Base-by-base conservation (phyloP, 2,797 vertebrate species). In the Tauraco hartlaubi region DNA sequence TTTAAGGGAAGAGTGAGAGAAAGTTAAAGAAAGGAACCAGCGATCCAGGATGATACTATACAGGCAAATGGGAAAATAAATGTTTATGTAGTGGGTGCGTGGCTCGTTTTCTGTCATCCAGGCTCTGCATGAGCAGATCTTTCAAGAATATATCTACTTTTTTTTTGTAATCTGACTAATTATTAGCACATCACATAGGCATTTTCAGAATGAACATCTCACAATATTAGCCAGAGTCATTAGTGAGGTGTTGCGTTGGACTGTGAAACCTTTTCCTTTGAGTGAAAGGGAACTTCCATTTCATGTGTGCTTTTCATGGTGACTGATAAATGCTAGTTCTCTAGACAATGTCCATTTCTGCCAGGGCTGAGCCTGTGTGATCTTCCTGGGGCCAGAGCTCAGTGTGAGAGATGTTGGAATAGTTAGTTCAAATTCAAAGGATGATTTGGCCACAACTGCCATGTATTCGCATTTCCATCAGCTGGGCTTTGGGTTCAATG, bases 391-490 rank as follows among this genome's bases (percentile, higher is more conserved):
- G 37, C 19, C 22, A 55, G 41, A 66, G 37, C 21, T 83, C 37
- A 28, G 28, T 29, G 19, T 78, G 28, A 82, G 13, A 11, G 22
- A 1, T 29, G 7, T 14, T 73, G n/a, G 13, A 76, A 51, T 8
- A 64, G 12, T 43, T 46, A 33, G 29, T 18, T 83, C 28, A 62
- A 37, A 92, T 49, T 66, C 25, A 90, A 90, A 85, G 90, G 22
- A 63, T n/a, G 25, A 39, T 69, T 76, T 72, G 44, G 37, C 51
- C 64, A 28, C 54, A 37, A 25, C 56, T 83, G 78, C 26, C 9
- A 4, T 0, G 0, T n/a, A 23, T 35, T 91, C 12, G 0, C 35
- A 17, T 33, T 78, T 73, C 13, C 20, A 29, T 58, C 54, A 58
- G 10, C 28, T 46, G 41, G 64, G 25, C 56, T 83, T 76, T 58